Percentiles rank a stretch among this genome's conserved stretches.
These are phyloP conservation scores for Rhinolophus ferrumequinum DNA, from an alignment of 2,113 vertebrate species.

Conservation along the genomic window DNA sequence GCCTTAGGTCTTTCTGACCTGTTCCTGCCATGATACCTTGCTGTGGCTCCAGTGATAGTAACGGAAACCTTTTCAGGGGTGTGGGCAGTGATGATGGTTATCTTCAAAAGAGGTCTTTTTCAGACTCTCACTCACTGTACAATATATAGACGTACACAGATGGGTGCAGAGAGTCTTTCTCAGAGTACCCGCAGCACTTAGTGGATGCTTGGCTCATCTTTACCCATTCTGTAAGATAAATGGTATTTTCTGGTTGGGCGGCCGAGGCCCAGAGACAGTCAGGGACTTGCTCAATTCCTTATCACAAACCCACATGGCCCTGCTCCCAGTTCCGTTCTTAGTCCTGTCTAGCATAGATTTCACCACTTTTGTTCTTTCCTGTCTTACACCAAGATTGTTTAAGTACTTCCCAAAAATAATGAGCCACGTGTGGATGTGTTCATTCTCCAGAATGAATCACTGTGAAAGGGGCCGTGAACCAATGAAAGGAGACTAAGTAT, in stretches of 20 bases:
- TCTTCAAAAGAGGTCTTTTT: neutral
- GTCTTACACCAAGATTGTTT: slow-evolving; percentile 71
- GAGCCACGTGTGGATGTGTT: slow-evolving; percentile 60
- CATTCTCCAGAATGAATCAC: slow-evolving; percentile 70
- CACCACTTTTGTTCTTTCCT: slow-evolving; percentile 81
- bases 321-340: slow-evolving; percentile 49
- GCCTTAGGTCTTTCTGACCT: slow-evolving; percentile 3
- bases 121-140: neutral
- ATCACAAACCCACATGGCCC: slow-evolving; percentile 54
- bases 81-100: neutral
- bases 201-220: neutral
- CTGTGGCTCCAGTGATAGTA: neutral
- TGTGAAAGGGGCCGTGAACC: slow-evolving; percentile 58
- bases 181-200: neutral
- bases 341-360: slow-evolving; percentile 67
- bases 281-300: slow-evolving; percentile 56
- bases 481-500: slow-evolving; percentile 1
- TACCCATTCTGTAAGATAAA: slow-evolving; percentile 6
- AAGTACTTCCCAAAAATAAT: slow-evolving; percentile 77
- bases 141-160: neutral
- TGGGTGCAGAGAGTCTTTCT: neutral
- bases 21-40: neutral
- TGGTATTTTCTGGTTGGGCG: slow-evolving; percentile 4
- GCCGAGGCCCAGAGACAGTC: neutral
- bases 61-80: neutral